phyloP scores from a whole-genome alignment of 1,140 invertebrate genomes.

The Eulimnadia texana region DNA sequence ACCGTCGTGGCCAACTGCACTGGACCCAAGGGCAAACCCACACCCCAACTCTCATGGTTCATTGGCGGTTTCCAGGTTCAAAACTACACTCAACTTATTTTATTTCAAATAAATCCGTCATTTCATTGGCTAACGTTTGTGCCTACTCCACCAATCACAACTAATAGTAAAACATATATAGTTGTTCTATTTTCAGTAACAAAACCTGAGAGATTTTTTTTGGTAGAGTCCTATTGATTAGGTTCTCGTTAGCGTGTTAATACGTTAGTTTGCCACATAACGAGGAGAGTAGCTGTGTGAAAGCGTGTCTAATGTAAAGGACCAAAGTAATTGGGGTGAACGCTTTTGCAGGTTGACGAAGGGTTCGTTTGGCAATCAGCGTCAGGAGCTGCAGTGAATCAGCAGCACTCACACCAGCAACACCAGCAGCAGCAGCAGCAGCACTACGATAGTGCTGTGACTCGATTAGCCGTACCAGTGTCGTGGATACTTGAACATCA shows the following conservation, averaged over 20 bases:
- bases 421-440: too few relatives aligned
- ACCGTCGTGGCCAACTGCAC: constrained; percentile 5
- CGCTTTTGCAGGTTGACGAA: neutral
- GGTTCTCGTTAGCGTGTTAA: too few relatives aligned
- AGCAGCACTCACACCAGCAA: too few relatives aligned
- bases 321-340: neutral
- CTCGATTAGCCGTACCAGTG: neutral
- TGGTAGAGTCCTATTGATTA: too few relatives aligned
- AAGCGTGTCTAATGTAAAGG: neutral
- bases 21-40: neutral
- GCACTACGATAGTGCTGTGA: neutral
- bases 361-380: neutral
- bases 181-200: too few relatives aligned
- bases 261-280: too few relatives aligned
- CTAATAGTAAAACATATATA: too few relatives aligned
- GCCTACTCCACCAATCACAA: too few relatives aligned
- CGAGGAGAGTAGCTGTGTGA: neutral
- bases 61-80: neutral
- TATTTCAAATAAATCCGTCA: too few relatives aligned
- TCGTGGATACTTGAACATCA: neutral
- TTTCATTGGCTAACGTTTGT: too few relatives aligned
- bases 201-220: too few relatives aligned
- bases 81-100: neutral
- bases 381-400: too few relatives aligned
- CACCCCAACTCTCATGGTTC: constrained; percentile 2